Evolutionary conservation across 92 coral and sea anemone genomes (phyloP), one percentile per base, ranked within the genome.

Genomic region (Montipora capitata): DNA sequence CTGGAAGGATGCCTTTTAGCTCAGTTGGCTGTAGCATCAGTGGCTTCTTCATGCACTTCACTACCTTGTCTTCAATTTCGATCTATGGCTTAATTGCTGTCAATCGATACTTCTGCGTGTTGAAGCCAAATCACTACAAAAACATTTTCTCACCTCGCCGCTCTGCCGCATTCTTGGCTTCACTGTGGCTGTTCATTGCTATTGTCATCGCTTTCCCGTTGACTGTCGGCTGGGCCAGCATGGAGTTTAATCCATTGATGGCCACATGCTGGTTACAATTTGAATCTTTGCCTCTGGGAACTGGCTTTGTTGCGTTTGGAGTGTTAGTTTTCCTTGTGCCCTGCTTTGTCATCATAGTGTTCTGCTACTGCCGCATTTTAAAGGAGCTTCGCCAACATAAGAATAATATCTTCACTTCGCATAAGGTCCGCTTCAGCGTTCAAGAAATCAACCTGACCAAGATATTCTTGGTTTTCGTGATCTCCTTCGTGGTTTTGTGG

Each of bases 41-140:
- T 74, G 94, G 94, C 1, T 71, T 76, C 0, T 67, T 72, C 43
- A 51, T 85, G 63, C 87, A 85, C 7, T 45, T 85, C 7, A 66
- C 85, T 74, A 72, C 72, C 17, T 4, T 59, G n/a, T 72, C 88
- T 39, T 72, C 94, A 7, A 64, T 91, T 52, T 54, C 72, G n/a
- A 68, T 84, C 12, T 82, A 86, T 51, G 83, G 84, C 4, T 11
- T 91, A 27, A 91, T 87, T 10, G 91, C 94, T 0, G 49, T 87
- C 10, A 87, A 86, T 68, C 84, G 94, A 18, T 91, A 80, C 61
- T 74, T 91, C 73, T 79, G 94, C 5, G 94, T 91, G 66, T 72
- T 91, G 43, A 86, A 86, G 45, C 91, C 94, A 6, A 86, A 58
- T 61, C 71, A 69, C 68, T 91, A 91, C 76, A 80, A 70, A 69